Evolutionary conservation across 2,888 invertebrate genomes (phyloP).

Genomic region (Acleris cristana): DNA sequence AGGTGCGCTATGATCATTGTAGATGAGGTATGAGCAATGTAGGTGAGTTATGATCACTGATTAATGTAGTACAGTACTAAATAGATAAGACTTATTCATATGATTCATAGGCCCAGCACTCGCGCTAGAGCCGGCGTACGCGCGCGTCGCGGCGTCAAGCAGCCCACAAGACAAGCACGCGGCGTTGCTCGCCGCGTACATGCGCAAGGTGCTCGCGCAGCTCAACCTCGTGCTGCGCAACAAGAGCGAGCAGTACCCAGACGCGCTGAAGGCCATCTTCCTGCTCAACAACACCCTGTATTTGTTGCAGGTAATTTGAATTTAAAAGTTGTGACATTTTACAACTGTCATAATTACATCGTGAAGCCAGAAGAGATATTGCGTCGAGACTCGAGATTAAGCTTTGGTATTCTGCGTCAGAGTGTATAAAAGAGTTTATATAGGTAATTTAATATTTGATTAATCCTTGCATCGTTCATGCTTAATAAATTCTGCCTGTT

Average conservation of each 20-base stretch:
- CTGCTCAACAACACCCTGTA: conserved; percentile 97
- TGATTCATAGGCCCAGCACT: conserved; percentile 62
- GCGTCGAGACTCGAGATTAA: too few species aligned
- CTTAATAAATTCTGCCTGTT: too few species aligned
- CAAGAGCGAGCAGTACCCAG: conserved; percentile 96
- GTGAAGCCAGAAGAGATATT: too few species aligned
- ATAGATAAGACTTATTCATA: not conserved
- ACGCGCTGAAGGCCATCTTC: conserved; percentile 95
- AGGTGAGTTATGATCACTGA: too few species aligned
- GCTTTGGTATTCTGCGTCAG: too few species aligned
- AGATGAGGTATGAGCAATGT: too few species aligned
- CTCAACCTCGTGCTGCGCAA: conserved; percentile 94
- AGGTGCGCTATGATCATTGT: too few species aligned
- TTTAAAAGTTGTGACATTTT: not conserved
- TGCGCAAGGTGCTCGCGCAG: conserved; percentile 95
- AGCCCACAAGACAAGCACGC: conserved; percentile 62
- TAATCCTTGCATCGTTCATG: too few species aligned
- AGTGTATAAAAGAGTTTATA: too few species aligned
- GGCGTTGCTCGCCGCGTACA: conserved; percentile 90
- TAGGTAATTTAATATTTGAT: too few species aligned
- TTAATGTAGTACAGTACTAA: too few species aligned
- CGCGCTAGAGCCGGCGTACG: conserved; percentile 63
- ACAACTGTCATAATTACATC: too few species aligned
- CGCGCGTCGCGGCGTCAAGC: conserved; percentile 55
- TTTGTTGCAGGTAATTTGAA: conserved; percentile 86